Evolutionary conservation across 2,113 vertebrate genomes (phyloP).

Genomic region (Megaptera novaeangliae): DNA sequence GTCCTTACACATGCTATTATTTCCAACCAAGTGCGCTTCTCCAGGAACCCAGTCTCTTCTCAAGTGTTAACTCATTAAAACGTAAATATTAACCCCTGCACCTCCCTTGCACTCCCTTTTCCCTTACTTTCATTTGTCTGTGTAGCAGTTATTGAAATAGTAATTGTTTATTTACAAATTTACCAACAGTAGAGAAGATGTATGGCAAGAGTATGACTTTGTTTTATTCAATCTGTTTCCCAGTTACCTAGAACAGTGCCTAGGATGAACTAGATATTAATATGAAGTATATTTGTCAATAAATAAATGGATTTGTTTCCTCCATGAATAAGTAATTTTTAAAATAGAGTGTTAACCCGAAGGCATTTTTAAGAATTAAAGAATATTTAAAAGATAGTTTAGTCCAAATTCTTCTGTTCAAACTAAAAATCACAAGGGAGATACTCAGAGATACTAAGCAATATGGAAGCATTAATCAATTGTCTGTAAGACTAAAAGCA

Average conservation of each 20-base stretch:
- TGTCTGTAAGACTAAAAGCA: not conserved
- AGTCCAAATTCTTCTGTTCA: not conserved
- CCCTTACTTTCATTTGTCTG: not conserved
- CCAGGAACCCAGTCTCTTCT: not conserved
- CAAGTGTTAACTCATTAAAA: not conserved
- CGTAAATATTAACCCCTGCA: accelerated
- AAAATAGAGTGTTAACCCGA: not conserved
- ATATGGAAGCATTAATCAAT: not conserved
- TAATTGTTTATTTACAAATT: not conserved
- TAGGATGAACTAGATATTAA: not conserved
- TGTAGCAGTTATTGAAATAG: not conserved
- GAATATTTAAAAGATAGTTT: not conserved
- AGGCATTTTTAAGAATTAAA: not conserved
- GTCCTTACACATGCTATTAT: not conserved
- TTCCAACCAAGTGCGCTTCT: not conserved
- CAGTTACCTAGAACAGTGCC: not conserved
- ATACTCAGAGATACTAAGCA: not conserved
- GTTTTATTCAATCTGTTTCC: not conserved
- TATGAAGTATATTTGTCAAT: not conserved
- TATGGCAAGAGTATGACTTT: not conserved
- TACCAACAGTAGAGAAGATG: not conserved
- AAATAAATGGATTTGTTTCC: not conserved
- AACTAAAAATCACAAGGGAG: not conserved
- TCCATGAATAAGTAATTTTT: not conserved
- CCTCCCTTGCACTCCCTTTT: not conserved